Conservation (phyloP, 2,113 vertebrate genomes). For the Cochlearius cochlearius region DNA sequence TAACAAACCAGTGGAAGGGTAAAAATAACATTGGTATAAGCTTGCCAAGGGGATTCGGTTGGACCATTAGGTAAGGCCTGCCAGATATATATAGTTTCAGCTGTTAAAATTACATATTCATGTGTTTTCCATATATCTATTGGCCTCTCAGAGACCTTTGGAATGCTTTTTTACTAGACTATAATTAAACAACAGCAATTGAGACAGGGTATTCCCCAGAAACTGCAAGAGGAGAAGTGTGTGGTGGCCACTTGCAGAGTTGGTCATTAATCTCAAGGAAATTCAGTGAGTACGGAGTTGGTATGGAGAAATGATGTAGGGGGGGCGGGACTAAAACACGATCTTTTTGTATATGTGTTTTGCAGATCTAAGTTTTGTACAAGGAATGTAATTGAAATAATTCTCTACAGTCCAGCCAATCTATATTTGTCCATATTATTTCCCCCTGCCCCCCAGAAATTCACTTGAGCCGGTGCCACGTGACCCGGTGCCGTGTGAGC, state of each 20-base stretch:
- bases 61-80: constrained; percentile 50
- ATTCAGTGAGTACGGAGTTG: background rate
- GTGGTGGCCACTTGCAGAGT: background rate
- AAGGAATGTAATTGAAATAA: background rate
- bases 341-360: background rate
- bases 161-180: constrained; percentile 18
- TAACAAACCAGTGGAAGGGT: constrained; percentile 45
- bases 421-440: background rate
- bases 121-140: constrained; percentile 61
- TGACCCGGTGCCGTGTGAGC: background rate
- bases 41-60: constrained; percentile 45
- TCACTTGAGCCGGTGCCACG: background rate
- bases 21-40: constrained; percentile 57
- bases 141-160: background rate
- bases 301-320: background rate
- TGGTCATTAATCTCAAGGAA: constrained; percentile 31
- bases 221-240: background rate
- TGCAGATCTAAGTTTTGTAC: background rate
- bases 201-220: constrained; percentile 46
- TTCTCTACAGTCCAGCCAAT: background rate
- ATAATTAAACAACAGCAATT: constrained; percentile 44
- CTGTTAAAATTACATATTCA: constrained; percentile 65
- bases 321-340: background rate
- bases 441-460: background rate
- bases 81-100: constrained; percentile 58